Evolutionary conservation across 2,888 invertebrate genomes (phyloP), one percentile per base, ranked within the genome.

Genomic region (Elgonia sp.): DNA sequence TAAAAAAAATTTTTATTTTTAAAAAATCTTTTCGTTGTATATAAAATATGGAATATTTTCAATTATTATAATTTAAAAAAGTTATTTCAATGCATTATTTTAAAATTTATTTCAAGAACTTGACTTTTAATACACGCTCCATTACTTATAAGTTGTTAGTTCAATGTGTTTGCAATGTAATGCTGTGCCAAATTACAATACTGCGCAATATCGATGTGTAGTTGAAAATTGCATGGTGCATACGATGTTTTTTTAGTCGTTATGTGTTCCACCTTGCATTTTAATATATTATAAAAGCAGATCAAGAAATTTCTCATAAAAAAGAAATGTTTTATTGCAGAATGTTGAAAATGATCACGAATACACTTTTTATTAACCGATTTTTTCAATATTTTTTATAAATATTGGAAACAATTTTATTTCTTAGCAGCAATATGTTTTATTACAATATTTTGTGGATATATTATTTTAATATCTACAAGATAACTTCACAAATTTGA

Each of bases 131-230:
- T n/a, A n/a, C n/a, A 53, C 53, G 53, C 18, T 18, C 55, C 55
- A 5, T 18, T 55, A 55, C 20, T 18, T 18, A 18, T 18, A 18
- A 55, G 40, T 18, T 65, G 5, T 5, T 62, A 62, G 62, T 62
- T 39, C 16, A 39, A 62, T n/a, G n/a, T 16, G 2, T 72, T 76
- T 40, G 14, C 57, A 80, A 79, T 80, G 20, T 69, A 53, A 55
- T n/a, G n/a, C n/a, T n/a, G 86, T 86, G 82, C 86, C 86, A 86
- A 86, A 86, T 82, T 57, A 86, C 82, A 55, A 46, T 46, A 37
- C 46, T 70, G 57, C 21, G 57, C 53, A 70, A 60, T 9, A 21
- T 70, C 63, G 39, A 70, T 57, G 14, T 70, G 50, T 77, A 70
- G 76, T 65, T 72, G 12, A 40, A 46, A 77, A 76, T 86, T 82